Conservation (phyloP, 2,888 invertebrate species). For the Sinhomidia bicolor region DNA sequence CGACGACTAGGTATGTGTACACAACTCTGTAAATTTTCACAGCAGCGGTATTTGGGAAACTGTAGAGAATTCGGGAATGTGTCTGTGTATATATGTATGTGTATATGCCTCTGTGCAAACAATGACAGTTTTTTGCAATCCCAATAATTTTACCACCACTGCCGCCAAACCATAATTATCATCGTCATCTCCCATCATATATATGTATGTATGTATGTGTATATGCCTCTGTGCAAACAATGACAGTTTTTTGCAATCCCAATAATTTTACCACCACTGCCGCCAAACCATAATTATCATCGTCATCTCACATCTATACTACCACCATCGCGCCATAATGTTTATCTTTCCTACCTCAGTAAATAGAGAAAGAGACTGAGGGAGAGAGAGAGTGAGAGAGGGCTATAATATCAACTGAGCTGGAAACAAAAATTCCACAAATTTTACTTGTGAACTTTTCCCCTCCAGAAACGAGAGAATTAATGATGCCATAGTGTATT, state of each 20-base stretch:
- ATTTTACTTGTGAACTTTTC: not conserved
- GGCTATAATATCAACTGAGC: not conserved
- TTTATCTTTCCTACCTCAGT: not conserved
- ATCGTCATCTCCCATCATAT: slow-evolving; percentile 6
- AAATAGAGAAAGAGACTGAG: not conserved
- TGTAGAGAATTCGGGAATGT: not conserved
- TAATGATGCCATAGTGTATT: not conserved
- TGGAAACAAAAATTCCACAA: slow-evolving; percentile 25
- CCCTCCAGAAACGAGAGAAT: not conserved
- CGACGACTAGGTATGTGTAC: not conserved
- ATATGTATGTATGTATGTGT: too few species aligned
- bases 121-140: slow-evolving; percentile 34
- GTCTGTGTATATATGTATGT: too few species aligned
- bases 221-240: slow-evolving; percentile 23
- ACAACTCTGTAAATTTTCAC: not conserved
- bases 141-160: slow-evolving; percentile 19
- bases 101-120: slow-evolving; percentile 14
- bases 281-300: slow-evolving; percentile 3
- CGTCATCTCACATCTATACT: not conserved
- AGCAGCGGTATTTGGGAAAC: not conserved
- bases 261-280: slow-evolving; percentile 16
- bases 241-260: slow-evolving; percentile 31
- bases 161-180: slow-evolving; percentile 43
- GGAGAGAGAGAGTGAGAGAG: not conserved
- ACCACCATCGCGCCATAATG: not conserved